A percentile compares a stretch with the other conserved stretches of the same genome.
These are phyloP conservation scores for Tadarida brasiliensis DNA, from an alignment of 2,797 vertebrate species.

Conservation along the genomic window DNA sequence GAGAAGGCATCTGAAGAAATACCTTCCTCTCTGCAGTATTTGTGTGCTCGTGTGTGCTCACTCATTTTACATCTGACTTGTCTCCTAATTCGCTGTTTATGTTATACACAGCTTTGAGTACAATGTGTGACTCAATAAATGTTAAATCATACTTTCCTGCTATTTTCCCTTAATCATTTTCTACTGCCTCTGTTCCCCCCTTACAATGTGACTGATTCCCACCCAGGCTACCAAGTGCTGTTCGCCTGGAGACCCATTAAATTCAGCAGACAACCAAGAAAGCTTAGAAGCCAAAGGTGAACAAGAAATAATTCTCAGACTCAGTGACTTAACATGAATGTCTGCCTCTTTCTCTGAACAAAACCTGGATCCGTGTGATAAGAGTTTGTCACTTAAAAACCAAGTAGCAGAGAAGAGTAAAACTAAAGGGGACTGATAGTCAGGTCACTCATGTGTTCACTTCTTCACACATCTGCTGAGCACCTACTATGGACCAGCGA, in stretches of 20 bases:
- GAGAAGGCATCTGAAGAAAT: slow-evolving; percentile 32
- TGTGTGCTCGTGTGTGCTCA: slow-evolving; percentile 2
- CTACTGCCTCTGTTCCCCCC: slow-evolving; percentile 32
- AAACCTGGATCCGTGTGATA: slow-evolving; percentile 5
- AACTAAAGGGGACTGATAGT: not conserved
- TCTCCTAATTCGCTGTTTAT: slow-evolving; percentile 72
- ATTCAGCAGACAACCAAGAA: slow-evolving; percentile 52
- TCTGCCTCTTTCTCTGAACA: slow-evolving; percentile 62
- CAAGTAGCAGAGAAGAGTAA: not conserved
- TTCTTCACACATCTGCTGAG: not conserved
- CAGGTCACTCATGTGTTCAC: not conserved
- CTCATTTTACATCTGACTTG: slow-evolving; percentile 63
- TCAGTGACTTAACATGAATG: slow-evolving; percentile 55
- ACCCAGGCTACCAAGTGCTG: slow-evolving; percentile 35
- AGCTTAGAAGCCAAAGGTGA: slow-evolving; percentile 73
- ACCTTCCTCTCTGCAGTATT: not conserved
- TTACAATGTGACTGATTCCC: slow-evolving; percentile 38
- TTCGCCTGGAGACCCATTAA: slow-evolving; percentile 69
- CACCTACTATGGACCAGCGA: not conserved
- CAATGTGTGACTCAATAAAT: slow-evolving; percentile 64
- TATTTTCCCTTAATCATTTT: slow-evolving; percentile 67
- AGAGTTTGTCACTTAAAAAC: slow-evolving; percentile 37
- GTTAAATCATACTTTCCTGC: slow-evolving; percentile 59
- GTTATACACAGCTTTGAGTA: slow-evolving; percentile 60
- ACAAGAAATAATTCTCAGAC: slow-evolving; percentile 68